Conservation (phyloP, 2,888 invertebrate genomes). For the Brachyptera risi region DNA sequence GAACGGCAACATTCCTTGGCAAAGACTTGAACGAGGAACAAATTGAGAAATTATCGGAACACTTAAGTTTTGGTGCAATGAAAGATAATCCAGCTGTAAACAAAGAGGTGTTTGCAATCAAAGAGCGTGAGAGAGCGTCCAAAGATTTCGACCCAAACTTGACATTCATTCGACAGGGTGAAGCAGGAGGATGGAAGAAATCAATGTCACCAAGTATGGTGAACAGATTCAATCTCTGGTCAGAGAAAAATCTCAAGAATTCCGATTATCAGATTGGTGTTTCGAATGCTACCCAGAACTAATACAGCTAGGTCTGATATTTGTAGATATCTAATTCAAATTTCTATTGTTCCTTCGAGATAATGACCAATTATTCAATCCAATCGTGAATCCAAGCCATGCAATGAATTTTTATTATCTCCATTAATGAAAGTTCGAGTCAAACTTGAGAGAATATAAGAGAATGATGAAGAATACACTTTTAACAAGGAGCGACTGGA, state of each 20-base stretch:
- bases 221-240: constrained; percentile 41
- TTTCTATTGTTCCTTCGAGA: no score
- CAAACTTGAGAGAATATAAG: no score
- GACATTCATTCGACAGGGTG: constrained; percentile 43
- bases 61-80: constrained; percentile 52
- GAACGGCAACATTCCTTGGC: constrained; percentile 46
- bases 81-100: constrained; percentile 51
- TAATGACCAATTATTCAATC: no score
- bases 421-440: no score
- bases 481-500: no score
- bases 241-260: neutral
- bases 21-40: constrained; percentile 42
- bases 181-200: constrained; percentile 48
- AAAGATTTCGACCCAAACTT: constrained; percentile 35
- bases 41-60: constrained; percentile 43
- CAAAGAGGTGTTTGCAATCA: constrained; percentile 37
- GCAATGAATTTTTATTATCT: no score
- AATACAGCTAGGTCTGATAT: no score
- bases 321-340: no score
- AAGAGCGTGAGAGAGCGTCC: constrained; percentile 35
- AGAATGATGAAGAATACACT: no score
- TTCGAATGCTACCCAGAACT: no score
- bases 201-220: constrained; percentile 44
- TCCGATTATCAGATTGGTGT: constrained; percentile 23
- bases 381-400: no score